Evolutionary conservation across 2,888 invertebrate genomes (phyloP).

Genomic region (Metopia argyrocephala): DNA sequence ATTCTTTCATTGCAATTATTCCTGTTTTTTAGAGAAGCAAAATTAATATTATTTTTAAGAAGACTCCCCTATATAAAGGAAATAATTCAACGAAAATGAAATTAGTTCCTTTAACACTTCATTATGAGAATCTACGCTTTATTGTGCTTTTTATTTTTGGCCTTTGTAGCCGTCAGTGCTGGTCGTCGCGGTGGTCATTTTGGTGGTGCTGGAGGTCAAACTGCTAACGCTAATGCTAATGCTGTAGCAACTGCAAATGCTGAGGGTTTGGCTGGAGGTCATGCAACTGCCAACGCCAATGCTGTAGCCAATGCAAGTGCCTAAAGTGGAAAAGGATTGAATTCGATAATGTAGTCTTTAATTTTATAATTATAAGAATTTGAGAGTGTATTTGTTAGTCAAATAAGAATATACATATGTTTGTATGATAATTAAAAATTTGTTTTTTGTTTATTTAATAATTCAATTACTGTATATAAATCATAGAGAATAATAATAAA

Average conservation of each 20-base stretch:
- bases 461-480: neutral
- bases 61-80: neutral
- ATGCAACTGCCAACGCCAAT: neutral
- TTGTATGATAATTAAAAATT: neutral
- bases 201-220: neutral
- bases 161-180: constrained; percentile 30
- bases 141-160: constrained; percentile 28
- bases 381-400: neutral
- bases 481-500: too few species aligned
- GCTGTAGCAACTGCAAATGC: constrained; percentile 21
- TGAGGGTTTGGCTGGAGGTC: neutral
- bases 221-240: neutral
- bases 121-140: constrained; percentile 52
- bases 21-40: constrained; percentile 2
- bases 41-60: neutral
- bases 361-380: neutral
- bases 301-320: neutral
- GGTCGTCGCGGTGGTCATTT: too few species aligned
- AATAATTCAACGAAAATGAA: neutral
- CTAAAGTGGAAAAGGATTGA: too few species aligned
- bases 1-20: too few species aligned
- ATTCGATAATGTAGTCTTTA: neutral
- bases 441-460: neutral
- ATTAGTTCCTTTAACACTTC: neutral
- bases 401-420: neutral